Base-by-base conservation (phyloP, 2,113 vertebrate genomes). In the Platysternon megacephalum region DNA sequence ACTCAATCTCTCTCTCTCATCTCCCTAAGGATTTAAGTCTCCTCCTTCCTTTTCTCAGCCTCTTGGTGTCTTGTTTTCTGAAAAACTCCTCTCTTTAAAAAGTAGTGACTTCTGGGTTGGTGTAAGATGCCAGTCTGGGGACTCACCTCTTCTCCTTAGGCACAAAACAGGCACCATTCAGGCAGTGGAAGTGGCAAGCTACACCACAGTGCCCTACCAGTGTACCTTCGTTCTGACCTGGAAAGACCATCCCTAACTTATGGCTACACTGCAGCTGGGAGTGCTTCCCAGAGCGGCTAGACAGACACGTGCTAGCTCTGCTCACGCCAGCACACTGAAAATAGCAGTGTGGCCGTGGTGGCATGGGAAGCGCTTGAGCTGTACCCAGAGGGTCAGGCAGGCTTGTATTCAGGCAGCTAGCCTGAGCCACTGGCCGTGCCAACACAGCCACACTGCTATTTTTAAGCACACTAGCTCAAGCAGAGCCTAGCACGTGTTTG, bases 51-150 rank as follows among this genome's bases (percentile, higher is more conserved):
- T 94, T 22, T 85, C 53, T 61, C 5, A n/a, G 72, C 74, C 44
- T 72, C 11, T 68, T 79, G 44, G 8, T 46, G 51, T 24, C 82
- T 84, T 90, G 85, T 79, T 84, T 84, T 84, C 65, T 65, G 56
- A 68, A 90, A 94, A 89, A 48, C 48, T 53, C 9, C 49, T 49
- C 46, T 79, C 48, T 24, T 85, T 39, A 68, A 78, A 48, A 56
- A 65, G 14, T 24, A 80, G 24, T 0, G 0, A 68, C n/a, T 42
- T 85, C 55, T n/a, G 14, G 1, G 0, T 68, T 28, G 61, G n/a
- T 58, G n/a, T 56, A 89, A 89, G 93, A 32, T 52, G 0, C 42
- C 44, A 72, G 4, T 76, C 44, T 39, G 42, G 8, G 61, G 46
- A 65, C 78, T 88, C 32, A 19, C 46, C 32, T 84, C 46, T 48